These are phyloP conservation scores for Acanthosepion lycidas DNA, from an alignment of 2,888 invertebrate genomes.

Conservation along the genomic window DNA sequence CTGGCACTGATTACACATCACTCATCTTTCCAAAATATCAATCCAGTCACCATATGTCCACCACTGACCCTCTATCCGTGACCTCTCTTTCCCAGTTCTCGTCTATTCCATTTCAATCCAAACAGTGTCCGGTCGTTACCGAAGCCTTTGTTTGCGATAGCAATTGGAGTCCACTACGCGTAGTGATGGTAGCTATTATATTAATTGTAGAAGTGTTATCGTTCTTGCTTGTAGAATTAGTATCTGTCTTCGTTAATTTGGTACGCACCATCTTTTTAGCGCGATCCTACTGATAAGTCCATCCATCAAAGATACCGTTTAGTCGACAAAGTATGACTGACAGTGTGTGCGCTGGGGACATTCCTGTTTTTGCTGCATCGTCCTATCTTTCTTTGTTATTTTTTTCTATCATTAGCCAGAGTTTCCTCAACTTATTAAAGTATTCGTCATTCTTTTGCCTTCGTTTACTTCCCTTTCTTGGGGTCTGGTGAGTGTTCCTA, in stretches of 20 bases:
- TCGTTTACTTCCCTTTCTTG: neutral
- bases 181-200: neutral
- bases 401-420: neutral
- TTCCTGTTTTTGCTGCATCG: too few relatives aligned
- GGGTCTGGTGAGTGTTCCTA: neutral
- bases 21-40: neutral
- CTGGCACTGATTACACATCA: neutral
- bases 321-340: neutral
- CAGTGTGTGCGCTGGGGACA: neutral
- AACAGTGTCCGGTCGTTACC: neutral
- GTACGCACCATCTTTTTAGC: neutral
- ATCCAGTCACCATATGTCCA: neutral
- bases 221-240: neutral
- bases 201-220: neutral
- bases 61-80: neutral
- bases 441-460: too few relatives aligned
- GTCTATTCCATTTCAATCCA: neutral
- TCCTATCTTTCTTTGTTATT: neutral
- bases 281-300: neutral
- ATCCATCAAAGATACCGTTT: neutral
- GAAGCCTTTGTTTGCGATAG: neutral
- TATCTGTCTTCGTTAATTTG: neutral
- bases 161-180: neutral
- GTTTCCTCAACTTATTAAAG: too few relatives aligned
- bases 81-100: neutral